These are phyloP conservation scores for Macropodus opercularis DNA, from an alignment of 2,797 vertebrate species.

Conservation along the genomic window DNA sequence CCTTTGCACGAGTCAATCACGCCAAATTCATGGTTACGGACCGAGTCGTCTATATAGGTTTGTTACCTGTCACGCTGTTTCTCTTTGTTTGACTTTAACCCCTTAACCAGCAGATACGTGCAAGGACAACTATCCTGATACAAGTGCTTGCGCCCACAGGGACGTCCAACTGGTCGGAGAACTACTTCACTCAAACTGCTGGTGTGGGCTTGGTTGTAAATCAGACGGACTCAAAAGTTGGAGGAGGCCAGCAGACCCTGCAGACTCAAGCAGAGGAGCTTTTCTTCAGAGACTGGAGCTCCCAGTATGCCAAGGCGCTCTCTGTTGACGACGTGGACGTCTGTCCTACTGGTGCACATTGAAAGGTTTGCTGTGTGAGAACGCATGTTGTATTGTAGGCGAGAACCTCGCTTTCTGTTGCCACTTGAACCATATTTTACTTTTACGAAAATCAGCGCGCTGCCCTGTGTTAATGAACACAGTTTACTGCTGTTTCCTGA, in stretches of 20 bases:
- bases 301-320: conserved; percentile 57
- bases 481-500: conserved; percentile 7
- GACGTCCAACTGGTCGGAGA: conserved; percentile 87
- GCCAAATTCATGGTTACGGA: conserved; percentile 89
- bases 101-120: too few species aligned
- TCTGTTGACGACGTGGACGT: conserved; percentile 35
- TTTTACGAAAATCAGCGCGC: conserved; percentile 37
- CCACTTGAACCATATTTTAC: conserved; percentile 40
- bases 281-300: conserved; percentile 82
- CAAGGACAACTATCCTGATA: background rate
- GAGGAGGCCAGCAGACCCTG: conserved; percentile 66
- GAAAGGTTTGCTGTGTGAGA: conserved; percentile 9
- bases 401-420: conserved; percentile 11
- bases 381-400: conserved; percentile 6
- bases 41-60: conserved; percentile 84
- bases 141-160: conserved; percentile 65
- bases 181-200: conserved; percentile 82
- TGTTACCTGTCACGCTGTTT: background rate
- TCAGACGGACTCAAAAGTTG: conserved; percentile 72
- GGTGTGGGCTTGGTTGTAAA: conserved; percentile 84
- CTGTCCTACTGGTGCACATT: conserved; percentile 46
- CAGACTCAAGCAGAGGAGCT: conserved; percentile 75
- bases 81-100: too few species aligned
- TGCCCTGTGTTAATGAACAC: conserved; percentile 3
- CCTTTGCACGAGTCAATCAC: conserved; percentile 83